Percentiles rank a stretch among this genome's conserved stretches.
phyloP scores from a whole-genome alignment of 1,140 invertebrate genomes.

The Coptotermes formosanus region DNA sequence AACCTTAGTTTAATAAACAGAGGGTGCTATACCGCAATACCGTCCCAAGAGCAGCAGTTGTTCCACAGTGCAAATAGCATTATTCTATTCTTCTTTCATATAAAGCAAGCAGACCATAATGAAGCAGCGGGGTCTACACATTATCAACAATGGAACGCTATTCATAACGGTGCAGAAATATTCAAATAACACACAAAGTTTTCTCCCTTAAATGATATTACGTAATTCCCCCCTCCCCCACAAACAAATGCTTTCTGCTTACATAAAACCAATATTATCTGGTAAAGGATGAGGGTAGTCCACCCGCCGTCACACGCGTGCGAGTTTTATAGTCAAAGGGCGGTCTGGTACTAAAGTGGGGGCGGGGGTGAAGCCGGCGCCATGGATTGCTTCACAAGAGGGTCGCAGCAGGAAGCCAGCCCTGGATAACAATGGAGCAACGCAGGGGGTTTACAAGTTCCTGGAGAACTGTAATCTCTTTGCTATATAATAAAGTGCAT shows the following conservation, averaged over 20 bases:
- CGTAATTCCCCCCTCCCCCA: background rate
- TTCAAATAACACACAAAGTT: background rate
- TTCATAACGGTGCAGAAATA: background rate
- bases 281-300: background rate
- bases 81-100: background rate
- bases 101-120: background rate
- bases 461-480: background rate
- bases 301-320: background rate
- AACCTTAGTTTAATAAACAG: no score
- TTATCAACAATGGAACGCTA: background rate
- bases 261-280: conserved; percentile 14
- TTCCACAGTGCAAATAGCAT: background rate
- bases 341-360: no score
- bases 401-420: conserved; percentile 5
- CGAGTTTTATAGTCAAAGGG: background rate
- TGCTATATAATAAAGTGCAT: background rate
- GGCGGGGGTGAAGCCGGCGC: background rate
- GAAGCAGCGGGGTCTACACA: background rate
- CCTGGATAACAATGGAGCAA: background rate
- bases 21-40: no score
- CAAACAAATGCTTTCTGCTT: conserved; percentile 7
- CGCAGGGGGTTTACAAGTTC: background rate
- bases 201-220: background rate
- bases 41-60: no score
- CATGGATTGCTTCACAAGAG: background rate